Percentiles rank a stretch among this genome's conserved stretches.
Evolutionary conservation across 2,888 invertebrate genomes (phyloP).

Genomic region (Herminia tarsipennalis): DNA sequence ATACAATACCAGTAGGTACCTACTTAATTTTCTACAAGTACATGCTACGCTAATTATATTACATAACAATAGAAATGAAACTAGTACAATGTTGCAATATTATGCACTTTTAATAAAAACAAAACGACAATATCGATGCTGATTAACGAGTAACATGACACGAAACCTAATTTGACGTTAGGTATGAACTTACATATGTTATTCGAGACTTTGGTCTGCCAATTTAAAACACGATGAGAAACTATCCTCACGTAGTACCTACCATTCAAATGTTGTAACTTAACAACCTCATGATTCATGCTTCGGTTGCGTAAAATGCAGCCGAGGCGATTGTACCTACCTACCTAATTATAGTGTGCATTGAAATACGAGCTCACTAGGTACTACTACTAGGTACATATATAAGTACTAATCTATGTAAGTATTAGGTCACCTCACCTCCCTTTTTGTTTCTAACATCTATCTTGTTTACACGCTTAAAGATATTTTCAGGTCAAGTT

Average conservation of each 20-base stretch:
- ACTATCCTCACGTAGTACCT: constrained; percentile 33
- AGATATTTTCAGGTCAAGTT: too few relatives aligned
- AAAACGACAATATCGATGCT: constrained; percentile 22
- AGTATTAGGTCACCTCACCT: too few relatives aligned
- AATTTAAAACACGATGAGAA: constrained; percentile 34
- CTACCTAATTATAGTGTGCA: constrained; percentile 47
- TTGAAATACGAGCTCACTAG: constrained; percentile 24
- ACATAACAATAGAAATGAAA: constrained; percentile 26
- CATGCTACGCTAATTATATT: too few relatives aligned
- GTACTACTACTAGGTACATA: too few relatives aligned
- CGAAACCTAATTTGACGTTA: constrained; percentile 37
- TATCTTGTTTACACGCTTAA: too few relatives aligned
- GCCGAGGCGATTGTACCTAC: constrained; percentile 21
- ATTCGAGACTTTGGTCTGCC: constrained; percentile 20
- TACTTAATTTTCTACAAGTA: not conserved
- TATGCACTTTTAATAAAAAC: constrained; percentile 26
- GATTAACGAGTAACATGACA: constrained; percentile 23
- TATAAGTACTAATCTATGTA: too few relatives aligned
- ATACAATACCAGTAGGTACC: too few relatives aligned
- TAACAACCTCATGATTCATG: constrained; percentile 56
- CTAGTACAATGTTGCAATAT: constrained; percentile 6
- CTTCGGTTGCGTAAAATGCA: constrained; percentile 54
- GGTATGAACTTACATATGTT: constrained; percentile 14
- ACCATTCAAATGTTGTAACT: constrained; percentile 45
- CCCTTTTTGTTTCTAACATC: too few relatives aligned